Evolutionary conservation across 2,113 vertebrate species (phyloP).

Genomic region (Heterochromis multidens): DNA sequence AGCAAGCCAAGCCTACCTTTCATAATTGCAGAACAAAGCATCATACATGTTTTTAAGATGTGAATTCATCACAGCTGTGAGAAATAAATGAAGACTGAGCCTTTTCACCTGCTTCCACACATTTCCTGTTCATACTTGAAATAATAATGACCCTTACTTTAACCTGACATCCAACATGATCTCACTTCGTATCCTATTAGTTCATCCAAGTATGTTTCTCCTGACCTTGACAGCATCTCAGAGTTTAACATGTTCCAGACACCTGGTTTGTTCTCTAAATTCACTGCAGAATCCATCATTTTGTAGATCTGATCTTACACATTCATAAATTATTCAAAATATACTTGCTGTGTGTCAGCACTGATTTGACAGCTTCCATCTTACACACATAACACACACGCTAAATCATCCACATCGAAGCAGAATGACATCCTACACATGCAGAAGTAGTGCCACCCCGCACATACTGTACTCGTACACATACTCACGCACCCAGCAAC

Average conservation of each 20-base stretch:
- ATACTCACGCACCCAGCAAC: not conserved
- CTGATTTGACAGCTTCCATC: conserved; percentile 42
- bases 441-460: not conserved
- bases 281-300: conserved; percentile 31
- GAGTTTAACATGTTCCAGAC: not conserved
- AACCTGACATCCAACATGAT: not conserved
- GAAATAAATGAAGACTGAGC: not conserved
- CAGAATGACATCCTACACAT: conserved; percentile 10
- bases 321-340: conserved; percentile 59
- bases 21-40: not conserved
- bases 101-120: not conserved
- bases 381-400: not conserved
- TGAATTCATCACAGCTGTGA: not conserved
- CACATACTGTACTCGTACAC: not conserved
- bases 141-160: not conserved
- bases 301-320: conserved; percentile 38
- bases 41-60: not conserved
- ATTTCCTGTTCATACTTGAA: not conserved
- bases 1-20: not conserved
- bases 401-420: not conserved
- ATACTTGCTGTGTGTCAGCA: conserved; percentile 43
- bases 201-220: not conserved
- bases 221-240: conserved; percentile 10
- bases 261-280: conserved; percentile 9
- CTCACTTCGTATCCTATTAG: not conserved